phyloP scores from a whole-genome alignment of 2,113 vertebrate genomes.

The Hiodon alosoides region DNA sequence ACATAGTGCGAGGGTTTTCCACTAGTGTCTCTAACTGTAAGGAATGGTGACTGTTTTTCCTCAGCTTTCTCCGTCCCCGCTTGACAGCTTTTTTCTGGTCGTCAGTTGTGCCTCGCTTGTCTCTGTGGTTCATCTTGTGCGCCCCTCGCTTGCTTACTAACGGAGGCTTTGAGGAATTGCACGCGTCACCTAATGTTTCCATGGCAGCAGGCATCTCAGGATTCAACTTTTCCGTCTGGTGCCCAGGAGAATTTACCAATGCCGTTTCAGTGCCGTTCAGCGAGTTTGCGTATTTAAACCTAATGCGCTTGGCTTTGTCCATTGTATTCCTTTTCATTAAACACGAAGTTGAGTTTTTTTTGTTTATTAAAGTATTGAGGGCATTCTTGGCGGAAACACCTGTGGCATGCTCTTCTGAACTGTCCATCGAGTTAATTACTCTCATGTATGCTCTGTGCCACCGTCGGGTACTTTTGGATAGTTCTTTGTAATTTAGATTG shows the following conservation, averaged over 20 bases:
- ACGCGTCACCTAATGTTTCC: slow-evolving; percentile 53
- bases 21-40: slow-evolving; percentile 36
- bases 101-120: slow-evolving; percentile 59
- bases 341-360: slow-evolving; percentile 43
- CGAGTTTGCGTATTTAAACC: slow-evolving; percentile 34
- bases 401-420: slow-evolving; percentile 46
- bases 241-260: slow-evolving; percentile 38
- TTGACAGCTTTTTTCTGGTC: slow-evolving; percentile 56
- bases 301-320: slow-evolving; percentile 32
- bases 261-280: slow-evolving; percentile 42
- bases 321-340: slow-evolving; percentile 32
- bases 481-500: slow-evolving; percentile 38
- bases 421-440: slow-evolving; percentile 31
- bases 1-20: background rate
- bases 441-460: slow-evolving; percentile 29
- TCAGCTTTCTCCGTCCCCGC: slow-evolving; percentile 45
- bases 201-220: slow-evolving; percentile 40
- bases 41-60: slow-evolving; percentile 46
- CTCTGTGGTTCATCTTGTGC: slow-evolving; percentile 44
- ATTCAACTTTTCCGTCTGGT: slow-evolving; percentile 60
- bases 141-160: slow-evolving; percentile 42
- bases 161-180: slow-evolving; percentile 47
- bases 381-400: slow-evolving; percentile 49
- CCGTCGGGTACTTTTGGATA: slow-evolving; percentile 35
- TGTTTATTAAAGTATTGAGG: slow-evolving; percentile 14